Evolutionary conservation across 2,797 vertebrate species (phyloP).

Genomic region (Xenops minutus): DNA sequence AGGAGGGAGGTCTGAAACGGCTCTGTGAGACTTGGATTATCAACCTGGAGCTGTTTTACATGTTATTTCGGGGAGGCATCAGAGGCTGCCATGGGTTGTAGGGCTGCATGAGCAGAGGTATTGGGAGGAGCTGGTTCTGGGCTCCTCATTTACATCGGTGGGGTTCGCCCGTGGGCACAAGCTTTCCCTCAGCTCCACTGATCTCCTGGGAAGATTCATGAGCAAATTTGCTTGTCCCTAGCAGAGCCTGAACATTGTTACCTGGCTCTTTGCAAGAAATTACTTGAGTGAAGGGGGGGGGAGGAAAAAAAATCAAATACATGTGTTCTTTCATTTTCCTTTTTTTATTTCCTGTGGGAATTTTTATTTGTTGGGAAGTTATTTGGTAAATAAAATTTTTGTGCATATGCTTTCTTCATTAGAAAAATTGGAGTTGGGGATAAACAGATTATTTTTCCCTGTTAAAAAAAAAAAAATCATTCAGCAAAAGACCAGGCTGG

Average conservation of each 20-base stretch:
- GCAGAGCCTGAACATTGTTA: background rate
- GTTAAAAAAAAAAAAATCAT: background rate
- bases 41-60: background rate
- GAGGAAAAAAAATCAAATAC: background rate
- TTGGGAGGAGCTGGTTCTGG: background rate
- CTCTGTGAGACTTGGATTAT: background rate
- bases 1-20: background rate
- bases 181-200: background rate
- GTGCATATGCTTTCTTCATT: background rate
- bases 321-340: background rate
- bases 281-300: background rate
- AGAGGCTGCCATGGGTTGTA: background rate
- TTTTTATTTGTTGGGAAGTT: background rate
- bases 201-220: constrained; percentile 17
- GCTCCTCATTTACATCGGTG: background rate
- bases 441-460: background rate
- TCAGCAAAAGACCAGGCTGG: background rate
- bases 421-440: background rate
- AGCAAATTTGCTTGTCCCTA: background rate
- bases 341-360: background rate
- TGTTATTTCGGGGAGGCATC: background rate
- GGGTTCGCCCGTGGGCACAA: background rate
- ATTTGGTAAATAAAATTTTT: background rate
- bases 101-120: background rate
- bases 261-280: background rate